Evolutionary conservation across 2,888 invertebrate species (phyloP).

Genomic region (Pinctada fucata): DNA sequence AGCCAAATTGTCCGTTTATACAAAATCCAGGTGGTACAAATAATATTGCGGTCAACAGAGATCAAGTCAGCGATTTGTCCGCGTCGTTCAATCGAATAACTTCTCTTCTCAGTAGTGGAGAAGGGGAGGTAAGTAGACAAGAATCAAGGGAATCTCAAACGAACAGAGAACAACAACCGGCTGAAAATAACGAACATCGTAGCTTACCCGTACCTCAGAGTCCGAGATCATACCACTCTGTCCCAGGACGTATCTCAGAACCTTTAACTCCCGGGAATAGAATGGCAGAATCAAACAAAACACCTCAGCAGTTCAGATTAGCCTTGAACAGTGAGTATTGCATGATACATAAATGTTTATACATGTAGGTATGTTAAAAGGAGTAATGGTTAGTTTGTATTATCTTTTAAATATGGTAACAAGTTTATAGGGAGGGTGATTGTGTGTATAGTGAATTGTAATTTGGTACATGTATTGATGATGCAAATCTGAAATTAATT

Average conservation of each 20-base stretch:
- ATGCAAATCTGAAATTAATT: no score
- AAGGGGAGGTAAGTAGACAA: neutral
- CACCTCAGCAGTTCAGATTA: neutral
- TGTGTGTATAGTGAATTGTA: no score
- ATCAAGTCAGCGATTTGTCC: neutral
- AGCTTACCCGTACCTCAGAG: no score
- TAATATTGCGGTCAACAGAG: slow-evolving; percentile 35
- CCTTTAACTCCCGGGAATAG: neutral
- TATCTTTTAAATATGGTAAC: no score
- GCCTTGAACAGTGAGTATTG: neutral
- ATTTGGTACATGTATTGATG: no score
- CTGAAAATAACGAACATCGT: no score
- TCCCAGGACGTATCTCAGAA: neutral
- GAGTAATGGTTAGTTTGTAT: no score
- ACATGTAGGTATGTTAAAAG: no score
- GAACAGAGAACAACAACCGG: no score
- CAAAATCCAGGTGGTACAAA: slow-evolving; percentile 12
- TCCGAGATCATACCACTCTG: neutral
- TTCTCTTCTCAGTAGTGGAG: neutral
- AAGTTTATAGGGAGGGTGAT: no score
- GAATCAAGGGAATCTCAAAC: no score
- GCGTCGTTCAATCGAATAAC: slow-evolving; percentile 6
- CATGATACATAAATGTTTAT: no score
- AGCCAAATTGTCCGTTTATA: slow-evolving; percentile 88
- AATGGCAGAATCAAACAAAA: neutral